Conservation (phyloP, 2,888 invertebrate species). For the Pterostichus madidus region DNA sequence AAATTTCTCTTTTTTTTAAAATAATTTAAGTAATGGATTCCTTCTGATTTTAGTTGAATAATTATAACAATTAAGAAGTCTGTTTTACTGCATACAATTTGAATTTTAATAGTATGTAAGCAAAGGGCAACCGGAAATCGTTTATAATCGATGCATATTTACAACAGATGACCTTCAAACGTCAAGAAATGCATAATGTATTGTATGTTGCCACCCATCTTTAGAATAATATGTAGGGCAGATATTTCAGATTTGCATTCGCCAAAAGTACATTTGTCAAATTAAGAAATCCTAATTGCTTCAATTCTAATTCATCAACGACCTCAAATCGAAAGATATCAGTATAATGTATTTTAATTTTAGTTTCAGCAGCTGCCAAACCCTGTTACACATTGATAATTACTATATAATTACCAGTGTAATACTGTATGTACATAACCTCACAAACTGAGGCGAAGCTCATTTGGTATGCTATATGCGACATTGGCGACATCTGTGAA, state of each 20-base stretch:
- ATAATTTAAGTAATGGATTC: too few relatives aligned
- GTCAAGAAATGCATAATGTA: constrained; percentile 33
- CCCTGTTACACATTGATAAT: constrained; percentile 18
- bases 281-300: constrained; percentile 1
- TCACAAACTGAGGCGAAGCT: not conserved
- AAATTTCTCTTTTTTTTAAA: too few relatives aligned
- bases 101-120: not conserved
- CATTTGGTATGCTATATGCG: not conserved
- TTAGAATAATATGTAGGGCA: not conserved
- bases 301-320: constrained; percentile 14
- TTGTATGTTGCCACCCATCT: constrained; percentile 8
- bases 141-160: constrained; percentile 24
- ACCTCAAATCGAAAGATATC: constrained; percentile 30
- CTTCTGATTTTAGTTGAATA: too few relatives aligned
- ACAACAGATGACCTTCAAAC: constrained; percentile 22
- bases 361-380: constrained; percentile 20
- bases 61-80: too few relatives aligned
- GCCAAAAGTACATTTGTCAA: not conserved
- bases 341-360: constrained; percentile 37
- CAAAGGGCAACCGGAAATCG: constrained; percentile 10
- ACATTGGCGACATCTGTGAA: constrained; percentile 11
- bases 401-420: constrained; percentile 10
- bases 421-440: not conserved
- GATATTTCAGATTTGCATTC: not conserved
- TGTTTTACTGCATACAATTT: too few relatives aligned